These are phyloP conservation scores for Ciconia stormi DNA, from an alignment of 2,113 vertebrate species.

Conservation along the genomic window DNA sequence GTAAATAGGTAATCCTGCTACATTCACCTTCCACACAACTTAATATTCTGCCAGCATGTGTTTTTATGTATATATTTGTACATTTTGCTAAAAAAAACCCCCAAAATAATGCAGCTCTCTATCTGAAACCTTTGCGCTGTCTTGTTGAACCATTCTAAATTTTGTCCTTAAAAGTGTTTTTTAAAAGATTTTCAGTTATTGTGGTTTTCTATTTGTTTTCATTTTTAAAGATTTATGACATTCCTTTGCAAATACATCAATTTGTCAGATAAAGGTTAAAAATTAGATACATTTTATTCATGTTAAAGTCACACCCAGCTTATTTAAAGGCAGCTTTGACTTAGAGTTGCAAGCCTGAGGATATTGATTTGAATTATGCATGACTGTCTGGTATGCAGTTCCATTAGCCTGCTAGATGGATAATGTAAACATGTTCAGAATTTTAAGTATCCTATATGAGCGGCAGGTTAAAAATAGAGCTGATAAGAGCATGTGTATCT, in stretches of 20 bases:
- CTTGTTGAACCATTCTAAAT: conserved; percentile 17
- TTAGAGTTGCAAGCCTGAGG: conserved; percentile 80
- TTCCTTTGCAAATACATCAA: conserved; percentile 64
- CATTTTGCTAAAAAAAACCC: neutral
- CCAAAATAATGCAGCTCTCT: neutral
- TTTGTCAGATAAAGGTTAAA: conserved; percentile 77
- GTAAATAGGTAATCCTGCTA: neutral
- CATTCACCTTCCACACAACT: neutral
- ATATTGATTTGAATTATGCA: conserved; percentile 84
- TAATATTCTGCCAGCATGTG: neutral
- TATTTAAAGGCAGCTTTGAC: conserved; percentile 81
- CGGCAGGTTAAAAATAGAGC: conserved; percentile 82
- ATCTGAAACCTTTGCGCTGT: neutral
- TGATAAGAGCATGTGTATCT: conserved; percentile 75
- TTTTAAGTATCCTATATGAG: conserved; percentile 80
- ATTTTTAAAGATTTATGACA: conserved; percentile 62
- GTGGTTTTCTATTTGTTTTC: conserved; percentile 47
- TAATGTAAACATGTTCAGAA: conserved; percentile 83
- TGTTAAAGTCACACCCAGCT: conserved; percentile 78
- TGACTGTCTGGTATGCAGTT: conserved; percentile 81
- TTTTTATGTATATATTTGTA: neutral
- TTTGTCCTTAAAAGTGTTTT: conserved; percentile 31
- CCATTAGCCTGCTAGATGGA: conserved; percentile 80
- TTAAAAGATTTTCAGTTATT: neutral
- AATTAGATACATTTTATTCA: conserved; percentile 76